phyloP scores from a whole-genome alignment of 2,113 vertebrate species.

The Illadopsis cleaveri region DNA sequence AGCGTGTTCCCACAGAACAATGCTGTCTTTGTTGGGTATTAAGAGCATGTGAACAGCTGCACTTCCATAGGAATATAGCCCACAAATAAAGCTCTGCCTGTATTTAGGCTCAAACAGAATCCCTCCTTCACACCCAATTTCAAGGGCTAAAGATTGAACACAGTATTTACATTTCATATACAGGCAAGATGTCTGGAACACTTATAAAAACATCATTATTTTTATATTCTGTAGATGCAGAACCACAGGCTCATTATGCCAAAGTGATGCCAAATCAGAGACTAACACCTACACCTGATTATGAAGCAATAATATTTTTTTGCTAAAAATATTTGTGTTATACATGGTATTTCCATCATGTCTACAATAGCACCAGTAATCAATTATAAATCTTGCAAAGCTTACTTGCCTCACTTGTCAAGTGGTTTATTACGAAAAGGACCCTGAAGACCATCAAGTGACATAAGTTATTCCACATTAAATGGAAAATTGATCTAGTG shows the following conservation, averaged over 20 bases:
- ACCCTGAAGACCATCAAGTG: neutral
- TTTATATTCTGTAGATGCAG: conserved; percentile 39
- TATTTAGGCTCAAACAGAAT: conserved; percentile 48
- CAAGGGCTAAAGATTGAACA: neutral
- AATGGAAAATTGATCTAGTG: conserved; percentile 42
- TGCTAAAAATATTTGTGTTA: conserved; percentile 14
- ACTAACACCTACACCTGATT: conserved; percentile 47
- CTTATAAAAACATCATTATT: conserved; percentile 59
- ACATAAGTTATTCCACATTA: conserved; percentile 43
- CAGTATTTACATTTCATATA: conserved; percentile 48
- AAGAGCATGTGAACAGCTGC: conserved; percentile 31
- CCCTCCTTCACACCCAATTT: conserved; percentile 20
- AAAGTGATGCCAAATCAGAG: conserved; percentile 23
- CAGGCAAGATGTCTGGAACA: conserved; percentile 31
- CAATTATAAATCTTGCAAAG: conserved; percentile 7
- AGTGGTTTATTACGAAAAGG: conserved; percentile 8
- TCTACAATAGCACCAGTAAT: conserved; percentile 19
- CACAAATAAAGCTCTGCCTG: conserved; percentile 36
- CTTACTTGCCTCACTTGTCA: conserved; percentile 2
- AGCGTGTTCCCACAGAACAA: neutral
- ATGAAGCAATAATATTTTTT: conserved; percentile 46
- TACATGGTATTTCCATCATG: conserved; percentile 48
- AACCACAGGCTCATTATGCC: conserved; percentile 39
- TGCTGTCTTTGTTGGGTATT: conserved; percentile 29
- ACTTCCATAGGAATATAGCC: neutral